phyloP scores from a whole-genome alignment of 2,113 vertebrate genomes.

The Hemichromis elongatus region DNA sequence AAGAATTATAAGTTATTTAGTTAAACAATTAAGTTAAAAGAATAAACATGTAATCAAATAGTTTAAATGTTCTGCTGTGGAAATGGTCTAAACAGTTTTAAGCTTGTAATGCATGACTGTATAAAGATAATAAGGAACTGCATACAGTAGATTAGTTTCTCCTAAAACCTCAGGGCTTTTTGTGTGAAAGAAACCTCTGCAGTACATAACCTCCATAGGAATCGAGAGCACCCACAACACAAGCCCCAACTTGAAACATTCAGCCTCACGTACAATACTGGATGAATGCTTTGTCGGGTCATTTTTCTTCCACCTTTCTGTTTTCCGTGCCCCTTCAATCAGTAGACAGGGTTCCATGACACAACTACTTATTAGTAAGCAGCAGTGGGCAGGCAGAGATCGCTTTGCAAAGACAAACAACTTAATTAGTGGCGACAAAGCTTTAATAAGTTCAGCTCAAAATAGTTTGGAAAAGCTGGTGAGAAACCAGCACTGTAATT shows the following conservation, averaged over 20 bases:
- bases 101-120: no score
- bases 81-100: neutral
- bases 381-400: constrained; percentile 55
- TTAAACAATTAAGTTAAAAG: neutral
- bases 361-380: constrained; percentile 59
- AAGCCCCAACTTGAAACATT: neutral
- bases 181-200: neutral
- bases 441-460: constrained; percentile 64
- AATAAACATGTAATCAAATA: neutral
- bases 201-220: neutral
- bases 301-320: constrained; percentile 18
- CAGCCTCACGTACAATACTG: neutral
- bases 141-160: neutral
- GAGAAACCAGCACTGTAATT: constrained; percentile 52
- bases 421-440: constrained; percentile 57
- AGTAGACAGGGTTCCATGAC: constrained; percentile 28
- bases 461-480: constrained; percentile 50
- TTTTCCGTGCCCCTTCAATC: constrained; percentile 46
- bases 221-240: neutral
- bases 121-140: neutral
- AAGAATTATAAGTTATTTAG: neutral
- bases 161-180: neutral
- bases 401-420: constrained; percentile 71
- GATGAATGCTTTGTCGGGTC: neutral
- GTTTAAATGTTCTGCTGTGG: neutral